Base-by-base conservation (phyloP, 2,113 vertebrate species). In the Hemiprocne comata region DNA sequence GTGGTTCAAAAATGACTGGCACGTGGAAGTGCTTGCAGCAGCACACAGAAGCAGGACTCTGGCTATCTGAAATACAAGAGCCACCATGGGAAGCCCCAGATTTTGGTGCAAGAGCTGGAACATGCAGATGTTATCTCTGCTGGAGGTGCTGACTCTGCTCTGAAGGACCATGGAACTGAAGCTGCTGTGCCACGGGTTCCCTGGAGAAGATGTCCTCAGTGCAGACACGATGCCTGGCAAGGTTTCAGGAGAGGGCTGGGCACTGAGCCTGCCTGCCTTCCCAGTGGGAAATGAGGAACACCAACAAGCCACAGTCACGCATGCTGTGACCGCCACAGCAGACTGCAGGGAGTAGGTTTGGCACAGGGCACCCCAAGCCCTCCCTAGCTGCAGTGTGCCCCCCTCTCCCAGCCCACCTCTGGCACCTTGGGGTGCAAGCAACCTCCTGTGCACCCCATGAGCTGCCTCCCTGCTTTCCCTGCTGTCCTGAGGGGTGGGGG, bases 251-350 rank as follows among this genome's bases (percentile, higher is more conserved):
- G 69, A 75, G 53, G 57, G 57, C 46, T 66, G 71, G 71, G 53
- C 5, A 2, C 18, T 31, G 7, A 78, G 11, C 38, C 40, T 48
- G 58, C 51, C 33, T 42, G 58, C 29, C 24, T 83, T 81, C 66
- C 73, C 64, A 4, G 18, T 21, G 81, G 80, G 64, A 81, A 87
- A 87, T 6, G 48, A 83, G 62, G 73, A 57, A 46, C 57, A 40
- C 34, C 36, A 69, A 17, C 17, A 55, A 72, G 74, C 62, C 6
- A 2, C 66, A 82, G 26, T 5, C 7, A 4, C 70, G 64, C 23
- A 46, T 1, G 4, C 9, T 5, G 25, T 1, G 40, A 15, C 31
- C 1, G 1, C 51, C 28, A 31, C 0, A 4, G 24, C 34, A 50
- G 40, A 36, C 20, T n/a, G 26, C 29, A 14, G 29, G 40, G n/a